Evolutionary conservation across 2,113 vertebrate genomes (phyloP).

Genomic region (Meriones unguiculatus): DNA sequence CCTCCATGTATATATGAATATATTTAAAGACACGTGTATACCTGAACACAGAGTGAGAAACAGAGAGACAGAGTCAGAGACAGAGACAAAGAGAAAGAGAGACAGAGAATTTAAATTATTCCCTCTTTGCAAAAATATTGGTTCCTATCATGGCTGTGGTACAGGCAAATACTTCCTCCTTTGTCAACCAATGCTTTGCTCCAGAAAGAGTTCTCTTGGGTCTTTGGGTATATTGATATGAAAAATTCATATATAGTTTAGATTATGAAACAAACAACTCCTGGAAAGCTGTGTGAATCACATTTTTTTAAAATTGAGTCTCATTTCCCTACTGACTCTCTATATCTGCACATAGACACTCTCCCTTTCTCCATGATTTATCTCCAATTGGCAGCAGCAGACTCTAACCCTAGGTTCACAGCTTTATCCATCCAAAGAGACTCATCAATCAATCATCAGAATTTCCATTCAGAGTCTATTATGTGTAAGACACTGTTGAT

Average conservation of each 20-base stretch:
- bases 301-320: background rate
- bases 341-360: background rate
- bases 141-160: background rate
- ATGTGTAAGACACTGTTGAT: slow-evolving; percentile 55
- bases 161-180: background rate
- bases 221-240: background rate
- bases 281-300: slow-evolving; percentile 17
- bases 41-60: background rate
- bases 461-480: slow-evolving; percentile 63
- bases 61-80: background rate
- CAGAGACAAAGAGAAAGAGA: background rate
- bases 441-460: slow-evolving; percentile 62
- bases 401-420: slow-evolving; percentile 38
- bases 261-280: background rate
- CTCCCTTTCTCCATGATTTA: slow-evolving; percentile 18
- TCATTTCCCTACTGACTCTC: background rate
- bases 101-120: background rate
- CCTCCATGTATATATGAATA: background rate
- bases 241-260: background rate
- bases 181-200: background rate
- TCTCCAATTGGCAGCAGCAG: slow-evolving; percentile 47
- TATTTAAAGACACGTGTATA: background rate
- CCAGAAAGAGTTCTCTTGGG: background rate
- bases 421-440: slow-evolving; percentile 43
- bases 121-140: background rate